Conservation (phyloP, 1,140 invertebrate species). For the Sycophaga agraensis region DNA sequence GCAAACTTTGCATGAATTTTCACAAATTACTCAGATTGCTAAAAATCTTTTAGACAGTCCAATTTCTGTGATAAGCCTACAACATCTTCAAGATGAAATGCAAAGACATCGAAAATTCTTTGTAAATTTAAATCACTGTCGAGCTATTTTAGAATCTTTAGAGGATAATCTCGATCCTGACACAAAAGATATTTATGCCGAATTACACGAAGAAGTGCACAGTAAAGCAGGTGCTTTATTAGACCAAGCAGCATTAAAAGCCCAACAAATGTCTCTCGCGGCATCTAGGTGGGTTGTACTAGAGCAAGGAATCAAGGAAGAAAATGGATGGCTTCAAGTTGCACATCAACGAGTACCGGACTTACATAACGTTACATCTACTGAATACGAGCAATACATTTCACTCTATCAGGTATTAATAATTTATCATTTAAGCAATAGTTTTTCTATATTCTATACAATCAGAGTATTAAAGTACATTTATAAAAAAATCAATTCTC, state of each 20-base stretch:
- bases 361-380: constrained; percentile 73
- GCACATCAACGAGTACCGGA: constrained; percentile 79
- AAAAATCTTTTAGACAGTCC: constrained; percentile 75
- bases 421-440: no score
- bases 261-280: constrained; percentile 79
- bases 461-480: not conserved
- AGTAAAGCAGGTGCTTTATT: constrained; percentile 71
- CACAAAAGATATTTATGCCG: constrained; percentile 71
- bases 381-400: constrained; percentile 81
- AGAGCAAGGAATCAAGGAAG: constrained; percentile 79
- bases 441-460: not conserved
- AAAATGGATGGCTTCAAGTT: constrained; percentile 77
- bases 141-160: constrained; percentile 79
- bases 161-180: constrained; percentile 80
- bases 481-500: no score
- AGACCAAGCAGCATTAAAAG: constrained; percentile 74
- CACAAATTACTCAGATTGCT: constrained; percentile 79
- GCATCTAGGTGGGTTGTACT: constrained; percentile 79
- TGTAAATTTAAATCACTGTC: constrained; percentile 81
- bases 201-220: constrained; percentile 75
- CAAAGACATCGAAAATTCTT: constrained; percentile 88
- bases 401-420: constrained; percentile 69
- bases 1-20: constrained; percentile 81
- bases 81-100: constrained; percentile 82
- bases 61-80: constrained; percentile 71